Percentiles rank a stretch among this genome's conserved stretches.
Conservation (phyloP, 2,113 vertebrate species). For the Silurus glanis region DNA sequence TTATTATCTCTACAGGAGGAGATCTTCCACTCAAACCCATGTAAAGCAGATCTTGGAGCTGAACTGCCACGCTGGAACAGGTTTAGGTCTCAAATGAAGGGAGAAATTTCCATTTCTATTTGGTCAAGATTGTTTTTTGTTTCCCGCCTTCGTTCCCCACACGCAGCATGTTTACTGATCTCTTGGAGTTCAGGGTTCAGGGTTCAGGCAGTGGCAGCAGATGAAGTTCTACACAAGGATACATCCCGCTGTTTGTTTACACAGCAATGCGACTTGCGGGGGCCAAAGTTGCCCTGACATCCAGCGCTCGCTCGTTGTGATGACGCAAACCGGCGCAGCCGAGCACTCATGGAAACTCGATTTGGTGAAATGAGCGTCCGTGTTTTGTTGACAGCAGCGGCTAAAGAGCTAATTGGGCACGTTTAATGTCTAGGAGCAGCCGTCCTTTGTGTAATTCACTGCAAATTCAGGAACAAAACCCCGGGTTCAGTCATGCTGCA, state of each 20-base stretch:
- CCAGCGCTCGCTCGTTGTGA: background rate
- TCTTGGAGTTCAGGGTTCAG: conserved; percentile 17
- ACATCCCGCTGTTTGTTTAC: conserved; percentile 38
- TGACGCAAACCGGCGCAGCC: conserved; percentile 35
- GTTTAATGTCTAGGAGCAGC: background rate
- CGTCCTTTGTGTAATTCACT: conserved; percentile 7
- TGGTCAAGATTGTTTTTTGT: background rate
- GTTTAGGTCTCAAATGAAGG: no score
- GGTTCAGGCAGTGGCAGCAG: conserved; percentile 10
- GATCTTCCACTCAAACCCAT: no score
- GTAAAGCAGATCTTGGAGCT: no score
- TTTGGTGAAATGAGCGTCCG: conserved; percentile 20
- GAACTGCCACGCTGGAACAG: no score
- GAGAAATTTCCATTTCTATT: background rate
- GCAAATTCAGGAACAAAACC: background rate
- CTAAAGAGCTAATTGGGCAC: conserved; percentile 18
- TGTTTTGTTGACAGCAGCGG: conserved; percentile 17
- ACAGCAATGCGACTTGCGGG: conserved; percentile 13
- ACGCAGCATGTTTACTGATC: conserved; percentile 7
- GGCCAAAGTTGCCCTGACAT: conserved; percentile 35
- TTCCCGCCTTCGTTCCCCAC: background rate
- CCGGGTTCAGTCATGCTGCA: background rate
- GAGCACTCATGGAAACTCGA: conserved; percentile 34
- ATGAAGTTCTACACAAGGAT: conserved; percentile 26
- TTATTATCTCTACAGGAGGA: no score